These are phyloP conservation scores for Pogonomyrmex californicus DNA, from an alignment of 1,140 invertebrate species.

Conservation along the genomic window DNA sequence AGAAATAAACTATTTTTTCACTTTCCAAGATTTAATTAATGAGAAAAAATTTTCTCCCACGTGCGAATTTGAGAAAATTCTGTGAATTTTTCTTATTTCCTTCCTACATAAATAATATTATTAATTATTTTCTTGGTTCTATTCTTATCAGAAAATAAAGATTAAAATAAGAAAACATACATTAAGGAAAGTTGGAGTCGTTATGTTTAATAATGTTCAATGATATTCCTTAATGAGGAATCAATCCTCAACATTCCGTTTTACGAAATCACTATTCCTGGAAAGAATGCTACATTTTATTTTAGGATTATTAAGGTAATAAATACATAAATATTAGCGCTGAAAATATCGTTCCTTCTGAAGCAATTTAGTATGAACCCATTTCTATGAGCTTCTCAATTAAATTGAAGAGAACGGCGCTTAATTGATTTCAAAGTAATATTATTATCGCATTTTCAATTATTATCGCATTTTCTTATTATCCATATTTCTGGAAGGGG, in stretches of 20 bases:
- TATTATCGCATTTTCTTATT: neutral
- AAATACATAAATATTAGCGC: neutral
- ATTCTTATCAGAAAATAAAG: neutral
- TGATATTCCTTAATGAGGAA: neutral
- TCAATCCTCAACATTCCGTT: neutral
- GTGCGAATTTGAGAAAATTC: neutral
- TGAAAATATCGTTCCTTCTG: neutral
- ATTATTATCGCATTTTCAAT: neutral
- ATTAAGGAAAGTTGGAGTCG: neutral
- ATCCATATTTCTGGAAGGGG: neutral
- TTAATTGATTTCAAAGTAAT: neutral
- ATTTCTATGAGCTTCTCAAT: neutral
- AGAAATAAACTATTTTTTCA: neutral
- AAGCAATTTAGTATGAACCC: neutral
- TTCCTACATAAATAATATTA: neutral
- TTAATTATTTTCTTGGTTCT: neutral
- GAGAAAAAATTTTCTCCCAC: neutral
- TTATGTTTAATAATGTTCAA: neutral
- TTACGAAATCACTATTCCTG: neutral
- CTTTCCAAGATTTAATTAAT: neutral
- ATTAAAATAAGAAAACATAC: neutral
- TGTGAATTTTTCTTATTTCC: neutral
- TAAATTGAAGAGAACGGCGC: neutral
- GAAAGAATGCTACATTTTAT: neutral
- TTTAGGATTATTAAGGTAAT: neutral